Conservation (phyloP, 2,797 vertebrate genomes). For the Acestrorhynchus altus region DNA sequence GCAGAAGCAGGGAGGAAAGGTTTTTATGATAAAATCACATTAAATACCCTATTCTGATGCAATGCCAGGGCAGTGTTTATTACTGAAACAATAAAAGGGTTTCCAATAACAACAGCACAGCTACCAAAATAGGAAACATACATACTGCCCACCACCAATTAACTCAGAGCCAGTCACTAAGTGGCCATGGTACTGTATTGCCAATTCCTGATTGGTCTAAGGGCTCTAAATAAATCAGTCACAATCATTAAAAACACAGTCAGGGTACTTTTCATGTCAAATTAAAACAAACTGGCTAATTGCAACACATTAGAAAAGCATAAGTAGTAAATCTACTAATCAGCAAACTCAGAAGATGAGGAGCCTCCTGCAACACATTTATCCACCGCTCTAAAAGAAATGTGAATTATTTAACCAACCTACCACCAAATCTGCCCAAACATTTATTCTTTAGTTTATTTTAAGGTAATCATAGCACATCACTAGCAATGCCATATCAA, state of each 20-base stretch:
- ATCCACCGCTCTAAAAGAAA: background rate
- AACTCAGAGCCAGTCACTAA: slow-evolving; percentile 1
- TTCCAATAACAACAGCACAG: background rate
- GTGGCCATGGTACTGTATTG: background rate
- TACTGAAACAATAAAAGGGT: background rate
- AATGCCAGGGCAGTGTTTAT: slow-evolving; percentile 14
- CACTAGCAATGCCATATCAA: too few species aligned
- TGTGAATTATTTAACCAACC: too few species aligned
- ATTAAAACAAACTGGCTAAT: slow-evolving; percentile 3
- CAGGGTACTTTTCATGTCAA: slow-evolving; percentile 23
- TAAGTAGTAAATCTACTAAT: background rate
- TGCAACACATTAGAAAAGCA: background rate
- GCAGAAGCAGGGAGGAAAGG: background rate
- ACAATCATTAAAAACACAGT: slow-evolving; percentile 16
- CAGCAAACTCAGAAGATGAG: background rate
- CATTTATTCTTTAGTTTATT: too few species aligned
- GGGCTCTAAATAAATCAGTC: slow-evolving; percentile 24
- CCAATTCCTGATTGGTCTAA: slow-evolving; percentile 20
- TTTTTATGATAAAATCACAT: slow-evolving; percentile 22
- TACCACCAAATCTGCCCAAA: too few species aligned
- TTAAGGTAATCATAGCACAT: too few species aligned
- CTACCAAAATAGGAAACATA: background rate
- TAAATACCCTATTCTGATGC: background rate
- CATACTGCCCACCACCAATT: slow-evolving; percentile 11
- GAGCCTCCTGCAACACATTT: slow-evolving; percentile 9